Evolutionary conservation across 2,113 vertebrate species (phyloP), one percentile per base, ranked within the genome.

Genomic region (Tachuris rubrigastra): DNA sequence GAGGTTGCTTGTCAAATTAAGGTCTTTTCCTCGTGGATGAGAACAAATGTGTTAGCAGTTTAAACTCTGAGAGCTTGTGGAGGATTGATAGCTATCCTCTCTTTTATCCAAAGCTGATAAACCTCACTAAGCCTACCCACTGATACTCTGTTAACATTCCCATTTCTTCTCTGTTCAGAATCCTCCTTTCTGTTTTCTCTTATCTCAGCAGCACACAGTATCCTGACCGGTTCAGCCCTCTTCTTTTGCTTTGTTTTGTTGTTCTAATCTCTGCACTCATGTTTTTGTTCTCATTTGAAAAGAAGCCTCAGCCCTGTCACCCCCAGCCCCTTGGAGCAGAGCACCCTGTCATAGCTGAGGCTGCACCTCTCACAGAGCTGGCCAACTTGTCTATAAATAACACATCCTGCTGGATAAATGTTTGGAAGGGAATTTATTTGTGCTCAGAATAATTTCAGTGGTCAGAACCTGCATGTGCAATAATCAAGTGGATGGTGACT

Each of bases 61-160:
- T 58, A 87, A 88, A 15, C 49, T 53, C 46, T 14, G 41, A 67
- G 72, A 56, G 84, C 86, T 94, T 93, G 59, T 52, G 62, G 44
- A 91, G 91, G 85, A 89, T 95, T 96, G 90, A 89, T 84, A 93
- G 63, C 90, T 89, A 71, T 96, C 94, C 72, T 92, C 24, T 72
- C 77, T 84, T 62, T 96, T 85, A 89, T 59, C 94, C 93, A 91
- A 93, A 97, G 93, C 95, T 94, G 91, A 95, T 97, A 93, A 95
- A 94, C 69, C 91, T 88, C 80, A 50, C 91, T 97, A 95, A 95
- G 91, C 83, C 82, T 87, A 41, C 65, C 58, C 92, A 89, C 75
- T 65, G 94, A 95, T 93, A 94, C 80, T 90, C 86, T 83, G 62
- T 66, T 87, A 96, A 90, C 77, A 60, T 87, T 82, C 68, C 90